Evolutionary conservation across 1,140 invertebrate genomes (phyloP), one percentile per base, ranked within the genome.

Genomic region (Antheraea pernyi): DNA sequence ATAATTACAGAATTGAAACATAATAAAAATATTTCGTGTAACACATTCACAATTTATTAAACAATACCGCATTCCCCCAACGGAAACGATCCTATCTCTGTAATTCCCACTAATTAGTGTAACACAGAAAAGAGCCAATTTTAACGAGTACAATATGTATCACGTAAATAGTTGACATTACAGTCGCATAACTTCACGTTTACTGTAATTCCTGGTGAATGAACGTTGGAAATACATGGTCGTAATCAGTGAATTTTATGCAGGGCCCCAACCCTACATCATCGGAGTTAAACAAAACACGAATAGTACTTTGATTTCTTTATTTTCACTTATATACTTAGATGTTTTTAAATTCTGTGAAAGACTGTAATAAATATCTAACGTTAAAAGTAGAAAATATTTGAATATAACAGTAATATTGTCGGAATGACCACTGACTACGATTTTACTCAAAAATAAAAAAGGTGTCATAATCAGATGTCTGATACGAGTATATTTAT

Each of bases 111-210:
- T 53, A 64, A 64, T 64, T 42, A 39, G 42, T 65, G 8, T 42
- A 65, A 65, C 39, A 65, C 39, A 65, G 37, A 39, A 65, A 48
- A 22, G 39, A 48, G 8, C 64, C 64, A 48, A 65, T 65, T 65
- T 48, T 65, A 65, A 46, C 18, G 64, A 46, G 64, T 65, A 65
- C 64, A 39, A 65, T 53, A 46, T 65, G 39, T 65, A 65, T 53
- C 64, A 65, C 39, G 64, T 65, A 42, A 65, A 65, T 65, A 65
- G 64, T 65, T 65, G 64, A 65, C 64, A 65, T 65, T 48, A 65
- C 64, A 48, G 37, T 19, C 64, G 64, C 64, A 65, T 65, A 65
- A 65, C 64, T 65, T 22, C 64, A 22, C 64, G 39, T 65, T 65
- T 65, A 22, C 42, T 42, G 64, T 65, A 65, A 63, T 63, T 63